Base-by-base conservation (phyloP, 2,888 invertebrate species). In the Drosophila algonquin region DNA sequence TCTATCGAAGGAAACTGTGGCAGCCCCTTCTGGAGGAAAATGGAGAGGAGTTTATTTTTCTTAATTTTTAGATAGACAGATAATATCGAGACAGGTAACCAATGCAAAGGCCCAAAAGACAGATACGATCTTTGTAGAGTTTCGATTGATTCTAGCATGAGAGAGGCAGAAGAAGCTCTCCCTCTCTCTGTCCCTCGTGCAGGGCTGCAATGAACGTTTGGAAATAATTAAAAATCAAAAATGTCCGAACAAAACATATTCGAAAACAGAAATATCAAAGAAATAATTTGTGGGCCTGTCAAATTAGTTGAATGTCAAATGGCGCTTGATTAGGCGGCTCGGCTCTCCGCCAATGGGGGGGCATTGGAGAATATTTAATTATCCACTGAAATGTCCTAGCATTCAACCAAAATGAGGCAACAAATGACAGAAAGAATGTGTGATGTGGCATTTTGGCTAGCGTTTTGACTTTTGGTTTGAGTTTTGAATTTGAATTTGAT, bases 271-370 rank as follows among this genome's bases (percentile, higher is more conserved):
- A 40, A 40, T 40, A 40, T 40, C 40, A 40, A n/a, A 40, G 14
- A n/a, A n/a, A 57, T 16, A 18, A 46, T 57, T 46, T 30, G 16
- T 47, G 44, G 32, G 46, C 30, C 40, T 64, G 52, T 62, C 44
- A 58, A 56, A 56, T 53, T 44, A 55, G 55, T 63, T 62, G 50
- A 21, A 51, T 47, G 58, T 44, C 44, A 50, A 59, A 61, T 52
- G 60, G 61, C 57, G 47, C 68, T 61, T 80, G 80, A 80, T 80
- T 80, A 82, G 80, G 68, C 54, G 30, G 45, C 35, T 40, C 54
- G 30, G 45, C 35, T 40, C 3, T 27, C 2, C n/a, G 12, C 21
- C 21, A 21, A 21, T 0, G 21, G 21, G 3, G 21, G 21, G 21
- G 21, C 35, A 5, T 12, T 12, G 35, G 4, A 16, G 12, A 53